Evolutionary conservation across 1,140 invertebrate genomes (phyloP).

Genomic region (Neodiprion pinetum): DNA sequence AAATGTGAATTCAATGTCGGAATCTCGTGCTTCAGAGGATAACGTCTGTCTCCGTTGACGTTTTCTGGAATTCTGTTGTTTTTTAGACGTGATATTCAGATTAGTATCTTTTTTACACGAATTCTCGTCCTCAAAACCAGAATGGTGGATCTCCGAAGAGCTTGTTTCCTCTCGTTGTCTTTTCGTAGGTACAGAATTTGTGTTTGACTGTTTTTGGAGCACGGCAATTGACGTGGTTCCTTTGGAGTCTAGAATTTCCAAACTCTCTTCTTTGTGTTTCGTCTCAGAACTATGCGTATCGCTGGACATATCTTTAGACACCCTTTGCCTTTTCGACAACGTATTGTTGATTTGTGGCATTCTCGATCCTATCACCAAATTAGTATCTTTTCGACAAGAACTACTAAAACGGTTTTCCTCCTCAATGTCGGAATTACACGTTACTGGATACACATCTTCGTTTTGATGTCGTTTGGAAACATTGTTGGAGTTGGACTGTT

Average conservation of each 20-base stretch:
- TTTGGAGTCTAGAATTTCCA: not conserved
- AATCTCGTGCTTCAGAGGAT: conserved; percentile 30
- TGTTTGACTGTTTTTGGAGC: conserved; percentile 4
- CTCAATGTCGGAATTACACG: conserved; percentile 36
- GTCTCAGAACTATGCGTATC: not conserved
- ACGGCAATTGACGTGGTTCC: not conserved
- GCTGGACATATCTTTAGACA: conserved; percentile 4
- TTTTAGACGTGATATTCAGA: conserved; percentile 39
- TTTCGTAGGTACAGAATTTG: conserved; percentile 28
- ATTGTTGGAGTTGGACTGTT: conserved; percentile 26
- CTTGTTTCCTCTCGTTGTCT: conserved; percentile 33
- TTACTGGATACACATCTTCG: conserved; percentile 28
- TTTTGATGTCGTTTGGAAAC: conserved; percentile 32
- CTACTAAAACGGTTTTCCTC: conserved; percentile 43
- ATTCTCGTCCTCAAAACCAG: conserved; percentile 47
- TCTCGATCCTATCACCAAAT: conserved; percentile 32
- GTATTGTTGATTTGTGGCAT: conserved; percentile 42
- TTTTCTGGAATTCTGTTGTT: conserved; percentile 21
- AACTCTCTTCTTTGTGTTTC: not conserved
- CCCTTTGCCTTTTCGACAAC: conserved; percentile 27
- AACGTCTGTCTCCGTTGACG: conserved; percentile 26
- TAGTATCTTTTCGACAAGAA: conserved; percentile 36
- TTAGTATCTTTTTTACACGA: conserved; percentile 46
- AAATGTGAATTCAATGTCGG: conserved; percentile 34
- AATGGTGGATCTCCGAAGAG: conserved; percentile 27